These are phyloP conservation scores for Musca vetustissima DNA, from an alignment of 1,140 invertebrate genomes.

Conservation along the genomic window DNA sequence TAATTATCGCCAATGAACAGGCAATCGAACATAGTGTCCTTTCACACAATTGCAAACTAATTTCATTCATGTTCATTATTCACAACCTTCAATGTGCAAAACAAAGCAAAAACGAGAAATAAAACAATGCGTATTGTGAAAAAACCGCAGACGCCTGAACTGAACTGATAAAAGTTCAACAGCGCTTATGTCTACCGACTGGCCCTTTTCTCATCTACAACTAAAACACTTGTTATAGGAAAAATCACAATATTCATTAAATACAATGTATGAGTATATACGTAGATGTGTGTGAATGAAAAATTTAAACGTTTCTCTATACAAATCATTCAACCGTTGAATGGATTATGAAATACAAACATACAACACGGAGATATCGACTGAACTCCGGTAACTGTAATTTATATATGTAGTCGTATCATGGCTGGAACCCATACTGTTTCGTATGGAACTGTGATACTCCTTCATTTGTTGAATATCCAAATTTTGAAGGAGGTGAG, in stretches of 20 bases:
- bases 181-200: neutral
- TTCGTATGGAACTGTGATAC: too few species aligned
- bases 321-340: constrained; percentile 12
- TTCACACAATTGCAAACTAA: neutral
- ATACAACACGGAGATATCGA: neutral
- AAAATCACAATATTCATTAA: too few species aligned
- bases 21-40: neutral
- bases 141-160: constrained; percentile 17
- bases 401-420: too few species aligned
- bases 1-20: too few species aligned
- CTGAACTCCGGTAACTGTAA: too few species aligned
- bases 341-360: constrained; percentile 10
- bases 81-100: neutral
- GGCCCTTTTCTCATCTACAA: too few species aligned
- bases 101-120: too few species aligned
- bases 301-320: constrained; percentile 14
- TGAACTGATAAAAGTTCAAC: constrained; percentile 9
- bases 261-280: too few species aligned
- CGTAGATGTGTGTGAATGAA: neutral
- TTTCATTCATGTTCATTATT: neutral
- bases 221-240: too few species aligned
- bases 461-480: too few species aligned
- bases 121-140: neutral
- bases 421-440: too few species aligned
- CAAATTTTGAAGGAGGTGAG: too few species aligned